phyloP scores from a whole-genome alignment of 1,140 invertebrate genomes.

The Delia radicum region DNA sequence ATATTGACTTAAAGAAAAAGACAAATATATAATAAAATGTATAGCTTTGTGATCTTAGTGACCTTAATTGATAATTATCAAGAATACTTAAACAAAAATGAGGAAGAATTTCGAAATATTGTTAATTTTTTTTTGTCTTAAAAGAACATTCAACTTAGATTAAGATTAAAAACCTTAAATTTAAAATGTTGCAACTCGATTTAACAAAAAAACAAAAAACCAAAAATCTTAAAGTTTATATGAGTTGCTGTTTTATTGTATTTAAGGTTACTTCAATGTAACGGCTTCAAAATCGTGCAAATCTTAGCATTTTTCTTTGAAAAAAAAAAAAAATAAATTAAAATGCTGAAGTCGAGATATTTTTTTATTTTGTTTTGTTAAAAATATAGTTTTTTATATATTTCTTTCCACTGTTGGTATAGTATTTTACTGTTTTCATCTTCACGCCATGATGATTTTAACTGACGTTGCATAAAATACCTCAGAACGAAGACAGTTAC shows the following conservation, averaged over 20 bases:
- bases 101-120: neutral
- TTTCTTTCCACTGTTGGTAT: no score
- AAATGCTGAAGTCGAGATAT: neutral
- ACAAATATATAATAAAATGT: no score
- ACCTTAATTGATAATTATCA: conserved; percentile 1
- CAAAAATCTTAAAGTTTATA: neutral
- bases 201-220: neutral
- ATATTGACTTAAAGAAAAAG: no score
- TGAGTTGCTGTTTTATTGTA: neutral
- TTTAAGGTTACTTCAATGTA: neutral
- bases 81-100: neutral
- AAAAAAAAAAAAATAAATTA: no score
- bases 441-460: neutral
- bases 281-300: neutral
- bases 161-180: neutral
- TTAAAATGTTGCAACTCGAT: neutral
- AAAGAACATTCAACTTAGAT: neutral
- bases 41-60: neutral
- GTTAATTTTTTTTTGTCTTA: neutral
- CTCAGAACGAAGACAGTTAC: neutral
- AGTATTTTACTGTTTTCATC: neutral
- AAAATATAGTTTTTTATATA: neutral
- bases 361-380: neutral
- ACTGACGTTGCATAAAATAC: neutral
- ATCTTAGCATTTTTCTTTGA: neutral